Conservation (phyloP, 2,888 invertebrate species). For the Thymelicus lineola region DNA sequence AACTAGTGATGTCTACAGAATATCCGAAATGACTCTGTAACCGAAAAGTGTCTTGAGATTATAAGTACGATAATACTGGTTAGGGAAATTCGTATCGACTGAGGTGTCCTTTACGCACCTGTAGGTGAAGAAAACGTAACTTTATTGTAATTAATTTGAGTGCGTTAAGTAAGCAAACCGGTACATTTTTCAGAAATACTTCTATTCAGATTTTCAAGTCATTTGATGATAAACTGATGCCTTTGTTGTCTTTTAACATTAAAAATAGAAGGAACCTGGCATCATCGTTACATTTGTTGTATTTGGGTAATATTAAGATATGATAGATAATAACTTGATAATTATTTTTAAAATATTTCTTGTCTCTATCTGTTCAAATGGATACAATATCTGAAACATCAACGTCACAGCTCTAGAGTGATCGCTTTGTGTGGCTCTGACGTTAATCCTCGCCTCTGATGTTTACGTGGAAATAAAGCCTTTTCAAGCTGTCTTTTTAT, state of each 20-base stretch:
- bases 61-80: neutral
- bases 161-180: too few species aligned
- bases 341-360: neutral
- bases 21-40: neutral
- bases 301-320: too few species aligned
- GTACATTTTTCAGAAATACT: too few species aligned
- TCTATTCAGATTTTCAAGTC: too few species aligned
- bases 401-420: neutral
- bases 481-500: neutral
- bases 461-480: slow-evolving; percentile 8
- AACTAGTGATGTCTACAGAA: neutral
- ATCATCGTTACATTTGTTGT: too few species aligned
- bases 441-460: slow-evolving; percentile 11
- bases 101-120: too few species aligned
- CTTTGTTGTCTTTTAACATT: too few species aligned
- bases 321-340: too few species aligned
- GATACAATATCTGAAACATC: neutral
- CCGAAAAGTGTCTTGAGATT: neutral
- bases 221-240: too few species aligned
- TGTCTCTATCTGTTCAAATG: neutral
- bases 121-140: too few species aligned
- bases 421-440: slow-evolving; percentile 1
- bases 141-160: too few species aligned
- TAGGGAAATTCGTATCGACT: neutral
- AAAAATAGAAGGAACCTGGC: too few species aligned